Evolutionary conservation across 2,888 invertebrate genomes (phyloP).

Genomic region (Tigriopus californicus): DNA sequence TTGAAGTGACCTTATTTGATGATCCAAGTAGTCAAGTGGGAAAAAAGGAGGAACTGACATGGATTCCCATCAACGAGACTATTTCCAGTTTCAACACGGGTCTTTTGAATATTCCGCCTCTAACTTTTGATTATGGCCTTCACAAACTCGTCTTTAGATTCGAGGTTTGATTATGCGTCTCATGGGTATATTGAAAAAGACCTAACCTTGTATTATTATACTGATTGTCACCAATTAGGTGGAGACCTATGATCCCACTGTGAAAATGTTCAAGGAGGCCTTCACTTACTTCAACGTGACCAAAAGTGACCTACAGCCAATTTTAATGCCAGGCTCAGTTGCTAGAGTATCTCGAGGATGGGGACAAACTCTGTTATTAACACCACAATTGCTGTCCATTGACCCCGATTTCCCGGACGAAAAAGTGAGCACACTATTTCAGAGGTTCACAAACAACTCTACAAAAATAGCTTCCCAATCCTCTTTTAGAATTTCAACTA

Average conservation of each 20-base stretch:
- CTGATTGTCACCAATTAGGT: constrained; percentile 14
- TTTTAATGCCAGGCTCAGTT: constrained; percentile 24
- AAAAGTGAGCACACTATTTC: constrained; percentile 15
- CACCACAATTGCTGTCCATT: constrained; percentile 24
- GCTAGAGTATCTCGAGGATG: constrained; percentile 22
- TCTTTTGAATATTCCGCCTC: constrained; percentile 20
- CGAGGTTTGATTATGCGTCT: constrained; percentile 23
- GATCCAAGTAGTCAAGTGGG: constrained; percentile 1
- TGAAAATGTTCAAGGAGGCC: constrained; percentile 5
- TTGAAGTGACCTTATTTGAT: not conserved
- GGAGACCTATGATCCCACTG: not conserved
- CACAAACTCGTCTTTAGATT: constrained; percentile 25
- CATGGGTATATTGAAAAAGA: too few species aligned
- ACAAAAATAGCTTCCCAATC: not conserved
- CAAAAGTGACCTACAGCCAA: constrained; percentile 24
- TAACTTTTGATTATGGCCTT: constrained; percentile 24
- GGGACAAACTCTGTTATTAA: constrained; percentile 22
- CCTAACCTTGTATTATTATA: constrained; percentile 16
- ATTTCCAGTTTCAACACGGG: not conserved
- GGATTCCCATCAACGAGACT: constrained; percentile 3
- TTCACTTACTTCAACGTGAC: constrained; percentile 22
- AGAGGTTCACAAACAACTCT: not conserved
- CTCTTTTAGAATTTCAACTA: constrained; percentile 9
- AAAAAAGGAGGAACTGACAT: not conserved
- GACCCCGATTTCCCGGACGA: constrained; percentile 27